A percentile compares a stretch with the other conserved stretches of the same genome.
These are phyloP conservation scores for Genyomyrus donnyi DNA, from an alignment of 2,113 vertebrate species.

Conservation along the genomic window DNA sequence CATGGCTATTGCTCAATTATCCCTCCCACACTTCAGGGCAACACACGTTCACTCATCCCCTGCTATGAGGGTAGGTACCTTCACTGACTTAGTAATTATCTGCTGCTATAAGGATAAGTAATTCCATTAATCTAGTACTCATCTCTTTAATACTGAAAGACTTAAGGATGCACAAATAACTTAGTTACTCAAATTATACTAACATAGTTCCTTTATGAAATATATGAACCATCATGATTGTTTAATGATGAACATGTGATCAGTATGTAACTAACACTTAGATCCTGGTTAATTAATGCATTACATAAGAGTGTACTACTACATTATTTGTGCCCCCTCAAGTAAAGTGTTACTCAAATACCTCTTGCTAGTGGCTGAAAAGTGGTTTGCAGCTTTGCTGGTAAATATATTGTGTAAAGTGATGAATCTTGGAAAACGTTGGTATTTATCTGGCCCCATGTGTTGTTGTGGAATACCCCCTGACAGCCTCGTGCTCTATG, in stretches of 20 bases:
- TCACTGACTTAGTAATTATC: not conserved
- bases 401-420: not conserved
- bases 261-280: not conserved
- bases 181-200: not conserved
- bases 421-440: not conserved
- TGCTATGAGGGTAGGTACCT: constrained; percentile 86
- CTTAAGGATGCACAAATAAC: not conserved
- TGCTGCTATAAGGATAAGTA: not conserved
- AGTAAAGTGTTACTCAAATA: not conserved
- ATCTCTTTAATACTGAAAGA: not conserved
- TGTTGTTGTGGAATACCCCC: not conserved
- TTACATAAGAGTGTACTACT: not conserved
- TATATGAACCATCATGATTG: not conserved
- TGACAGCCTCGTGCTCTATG: not conserved
- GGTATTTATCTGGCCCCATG: not conserved
- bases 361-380: not conserved
- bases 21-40: constrained; percentile 75
- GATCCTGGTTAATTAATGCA: not conserved
- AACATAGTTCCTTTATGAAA: not conserved
- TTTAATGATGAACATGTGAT: not conserved
- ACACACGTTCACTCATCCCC: constrained; percentile 71
- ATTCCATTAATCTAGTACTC: not conserved
- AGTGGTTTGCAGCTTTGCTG: not conserved
- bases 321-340: not conserved
- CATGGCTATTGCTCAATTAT: constrained; percentile 92